Evolutionary conservation across 2,888 invertebrate genomes (phyloP), one percentile per base, ranked within the genome.

Genomic region (Papilio demoleus): DNA sequence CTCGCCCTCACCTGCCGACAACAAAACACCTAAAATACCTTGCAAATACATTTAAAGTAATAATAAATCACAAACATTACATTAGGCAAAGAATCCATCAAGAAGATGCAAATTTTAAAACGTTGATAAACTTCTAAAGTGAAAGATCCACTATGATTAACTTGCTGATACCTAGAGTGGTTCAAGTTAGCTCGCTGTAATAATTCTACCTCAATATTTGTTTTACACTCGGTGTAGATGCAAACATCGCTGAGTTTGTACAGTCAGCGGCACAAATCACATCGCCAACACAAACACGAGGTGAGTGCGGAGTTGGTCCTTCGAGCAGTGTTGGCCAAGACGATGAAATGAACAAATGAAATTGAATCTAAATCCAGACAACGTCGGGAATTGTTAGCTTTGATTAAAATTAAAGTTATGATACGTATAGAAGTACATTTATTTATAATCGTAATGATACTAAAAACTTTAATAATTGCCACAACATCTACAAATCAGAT

Each of bases 1-100:
- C 82, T 79, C 85, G 82, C 88, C 87, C 89, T 88, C 90, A 90
- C 91, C 92, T 91, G 77, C 71, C 70, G 67, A 65, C 70, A 59
- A 42, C 62, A 24, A 11, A 17, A 42, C n/a, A 17, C 12, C 12
- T 47, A 8, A 45, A 50, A 14, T 47, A 47, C 19, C n/a, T n/a
- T n/a, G n/a, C n/a, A n/a, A n/a, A n/a, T n/a, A n/a, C n/a, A n/a
- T n/a, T n/a, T n/a, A n/a, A n/a, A n/a, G n/a, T n/a, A n/a, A n/a
- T 11, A 4, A 4, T 3, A 47, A 24, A 50, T 24, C 19, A 19
- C 11, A 8, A 19, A 6, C 22, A 47, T 47, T 9, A 17, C 14
- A 45, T n/a, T 6, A 14, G 2, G 5, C 2, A 42, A 17, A 42
- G n/a, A n/a, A n/a, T n/a, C n/a, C n/a, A n/a, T n/a, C 14, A 4